Evolutionary conservation across 2,888 invertebrate genomes (phyloP), one percentile per base, ranked within the genome.

Genomic region (Chrysolina oricalcia): DNA sequence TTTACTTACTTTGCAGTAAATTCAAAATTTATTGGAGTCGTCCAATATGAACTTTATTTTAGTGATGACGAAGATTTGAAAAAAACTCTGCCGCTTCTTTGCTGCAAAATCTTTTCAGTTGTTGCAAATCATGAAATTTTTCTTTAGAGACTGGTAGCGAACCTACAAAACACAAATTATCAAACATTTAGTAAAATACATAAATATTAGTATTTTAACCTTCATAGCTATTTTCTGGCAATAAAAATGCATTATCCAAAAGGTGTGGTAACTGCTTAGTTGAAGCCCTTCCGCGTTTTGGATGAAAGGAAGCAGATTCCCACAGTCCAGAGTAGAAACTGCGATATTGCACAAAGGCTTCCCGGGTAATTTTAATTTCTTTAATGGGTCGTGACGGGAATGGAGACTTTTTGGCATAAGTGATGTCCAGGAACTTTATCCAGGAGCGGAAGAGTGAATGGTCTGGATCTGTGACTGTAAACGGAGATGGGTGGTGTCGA

Each of bases 1-100:
- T 43, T 43, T 13, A 43, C 43, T 43, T 43, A 43, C 43, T 43
- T 43, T 43, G 43, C 43, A 11, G 43, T 43, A 11, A 11, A 43
- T 13, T 43, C 43, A 43, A 43, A 11, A 43, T 43, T 43, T 43
- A 43, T 9, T 9, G 2, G 43, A 43, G 43, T 43, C 43, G 13
- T 43, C 43, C 43, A 43, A 43, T 11, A 43, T 11, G 43, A 43
- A 43, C 43, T 43, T 43, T 43, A 43, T 43, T 43, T 43, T 43
- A 43, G 43, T 43, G 43, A 43, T 43, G 43, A 43, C 43, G 43
- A 43, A 43, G 43, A 43, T 43, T 43, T 43, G 43, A 43, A 43
- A 43, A 43, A 43, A 11, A 43, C 43, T 43, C 43, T 43, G 13
- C 43, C 43, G 43, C 43, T 43, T 43, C 43, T 43, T 43, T 43